These are phyloP conservation scores for Magallana ariakensis DNA, from an alignment of 1,140 invertebrate genomes.

Conservation along the genomic window DNA sequence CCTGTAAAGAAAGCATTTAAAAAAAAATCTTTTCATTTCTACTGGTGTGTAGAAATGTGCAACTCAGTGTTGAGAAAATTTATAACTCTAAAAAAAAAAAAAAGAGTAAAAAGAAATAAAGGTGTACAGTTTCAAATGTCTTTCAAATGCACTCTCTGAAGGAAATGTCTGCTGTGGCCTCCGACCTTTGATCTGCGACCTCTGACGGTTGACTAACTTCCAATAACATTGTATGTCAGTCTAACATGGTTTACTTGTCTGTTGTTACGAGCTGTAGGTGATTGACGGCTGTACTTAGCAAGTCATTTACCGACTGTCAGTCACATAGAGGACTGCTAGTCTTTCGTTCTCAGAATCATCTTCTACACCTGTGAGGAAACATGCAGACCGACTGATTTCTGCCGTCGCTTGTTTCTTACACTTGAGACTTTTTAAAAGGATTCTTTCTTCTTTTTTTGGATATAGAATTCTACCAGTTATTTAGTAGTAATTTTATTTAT, in stretches of 20 bases:
- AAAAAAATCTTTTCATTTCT: not conserved
- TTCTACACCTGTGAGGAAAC: not conserved
- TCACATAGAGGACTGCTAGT: not conserved
- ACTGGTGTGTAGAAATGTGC: constrained; percentile 15
- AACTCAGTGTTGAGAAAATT: too few species aligned
- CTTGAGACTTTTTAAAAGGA: not conserved
- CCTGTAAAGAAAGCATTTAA: too few species aligned
- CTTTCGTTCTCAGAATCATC: not conserved
- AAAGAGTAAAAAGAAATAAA: not conserved
- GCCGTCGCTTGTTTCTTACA: not conserved
- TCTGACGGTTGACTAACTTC: constrained; percentile 29
- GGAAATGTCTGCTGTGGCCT: constrained; percentile 15
- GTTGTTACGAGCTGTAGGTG: not conserved
- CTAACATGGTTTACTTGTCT: constrained; percentile 34
- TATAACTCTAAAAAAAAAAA: not conserved
- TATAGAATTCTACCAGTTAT: not conserved
- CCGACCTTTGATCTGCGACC: not conserved
- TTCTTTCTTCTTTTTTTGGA: not conserved
- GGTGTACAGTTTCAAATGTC: not conserved
- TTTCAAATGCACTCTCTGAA: constrained; percentile 2
- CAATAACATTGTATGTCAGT: constrained; percentile 35
- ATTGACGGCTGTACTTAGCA: constrained; percentile 35
- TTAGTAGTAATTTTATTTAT: not conserved
- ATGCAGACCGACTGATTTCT: not conserved
- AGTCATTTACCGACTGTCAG: constrained; percentile 33